These are phyloP conservation scores for Odontocerum albicorne DNA, from an alignment of 2,888 invertebrate species.

Conservation along the genomic window DNA sequence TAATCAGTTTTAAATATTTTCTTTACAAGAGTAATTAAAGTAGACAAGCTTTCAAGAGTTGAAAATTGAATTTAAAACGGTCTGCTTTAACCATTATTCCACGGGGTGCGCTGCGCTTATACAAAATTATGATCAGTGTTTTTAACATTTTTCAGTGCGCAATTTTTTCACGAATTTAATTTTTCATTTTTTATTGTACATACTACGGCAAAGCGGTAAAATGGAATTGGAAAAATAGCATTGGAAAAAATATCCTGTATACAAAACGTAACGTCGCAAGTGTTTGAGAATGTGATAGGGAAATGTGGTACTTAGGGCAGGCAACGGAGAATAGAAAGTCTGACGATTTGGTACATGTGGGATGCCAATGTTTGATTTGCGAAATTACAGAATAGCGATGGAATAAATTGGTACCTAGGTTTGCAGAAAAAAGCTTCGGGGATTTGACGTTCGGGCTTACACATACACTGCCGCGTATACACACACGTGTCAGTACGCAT, in stretches of 20 bases:
- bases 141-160: slow-evolving; percentile 37
- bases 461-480: slow-evolving; percentile 18
- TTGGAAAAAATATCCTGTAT: slow-evolving; percentile 32
- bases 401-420: slow-evolving; percentile 37
- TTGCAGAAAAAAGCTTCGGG: slow-evolving; percentile 36
- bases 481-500: not conserved
- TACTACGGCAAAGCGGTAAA: slow-evolving; percentile 36
- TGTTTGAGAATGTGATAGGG: not conserved
- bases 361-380: slow-evolving; percentile 19
- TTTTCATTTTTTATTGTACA: slow-evolving; percentile 36
- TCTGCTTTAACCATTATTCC: slow-evolving; percentile 23
- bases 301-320: not conserved
- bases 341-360: not conserved
- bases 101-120: slow-evolving; percentile 22
- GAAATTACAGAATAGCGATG: slow-evolving; percentile 36
- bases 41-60: no score
- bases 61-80: no score
- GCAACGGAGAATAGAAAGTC: slow-evolving; percentile 2
- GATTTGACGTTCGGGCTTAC: slow-evolving; percentile 37
- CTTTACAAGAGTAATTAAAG: no score
- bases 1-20: no score
- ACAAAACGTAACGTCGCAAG: slow-evolving; percentile 13
- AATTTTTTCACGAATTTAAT: slow-evolving; percentile 36
- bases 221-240: slow-evolving; percentile 37
- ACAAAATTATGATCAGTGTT: slow-evolving; percentile 37